Evolutionary conservation across 2,113 vertebrate genomes (phyloP).

Genomic region (Microcebus griseorufus): DNA sequence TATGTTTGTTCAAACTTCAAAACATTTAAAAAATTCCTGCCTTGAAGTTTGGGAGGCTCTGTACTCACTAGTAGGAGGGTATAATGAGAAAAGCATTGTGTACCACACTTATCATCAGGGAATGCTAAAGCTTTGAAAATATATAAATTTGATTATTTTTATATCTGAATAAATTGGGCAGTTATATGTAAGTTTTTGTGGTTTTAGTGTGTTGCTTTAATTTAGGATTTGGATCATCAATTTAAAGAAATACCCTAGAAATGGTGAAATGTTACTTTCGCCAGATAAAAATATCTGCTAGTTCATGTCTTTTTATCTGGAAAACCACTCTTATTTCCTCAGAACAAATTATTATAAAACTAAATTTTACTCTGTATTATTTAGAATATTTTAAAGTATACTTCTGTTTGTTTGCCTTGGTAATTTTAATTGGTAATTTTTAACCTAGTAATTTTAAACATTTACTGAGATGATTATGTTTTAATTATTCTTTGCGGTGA

Average conservation of each 20-base stretch:
- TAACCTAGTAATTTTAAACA: not conserved
- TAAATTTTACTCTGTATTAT: not conserved
- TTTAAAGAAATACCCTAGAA: not conserved
- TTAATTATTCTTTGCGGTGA: constrained; percentile 3
- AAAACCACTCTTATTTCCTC: not conserved
- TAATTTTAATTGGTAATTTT: too few species aligned
- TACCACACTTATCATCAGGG: rapidly evolving
- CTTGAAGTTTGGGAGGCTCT: not conserved
- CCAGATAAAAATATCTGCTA: not conserved
- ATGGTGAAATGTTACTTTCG: not conserved
- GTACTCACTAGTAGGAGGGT: too few species aligned
- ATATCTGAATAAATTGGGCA: not conserved
- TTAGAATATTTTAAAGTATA: not conserved
- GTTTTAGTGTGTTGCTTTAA: not conserved
- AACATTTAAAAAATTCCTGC: not conserved
- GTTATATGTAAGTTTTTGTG: not conserved
- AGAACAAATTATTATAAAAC: not conserved
- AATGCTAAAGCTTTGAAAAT: not conserved
- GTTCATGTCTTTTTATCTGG: not conserved
- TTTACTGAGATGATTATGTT: not conserved
- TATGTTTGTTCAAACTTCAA: not conserved
- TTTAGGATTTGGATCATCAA: not conserved
- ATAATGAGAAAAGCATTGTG: not conserved
- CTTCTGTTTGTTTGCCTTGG: not conserved
- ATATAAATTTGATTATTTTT: not conserved